phyloP scores from a whole-genome alignment of 2,888 invertebrate species.

The Atrina japonica region DNA sequence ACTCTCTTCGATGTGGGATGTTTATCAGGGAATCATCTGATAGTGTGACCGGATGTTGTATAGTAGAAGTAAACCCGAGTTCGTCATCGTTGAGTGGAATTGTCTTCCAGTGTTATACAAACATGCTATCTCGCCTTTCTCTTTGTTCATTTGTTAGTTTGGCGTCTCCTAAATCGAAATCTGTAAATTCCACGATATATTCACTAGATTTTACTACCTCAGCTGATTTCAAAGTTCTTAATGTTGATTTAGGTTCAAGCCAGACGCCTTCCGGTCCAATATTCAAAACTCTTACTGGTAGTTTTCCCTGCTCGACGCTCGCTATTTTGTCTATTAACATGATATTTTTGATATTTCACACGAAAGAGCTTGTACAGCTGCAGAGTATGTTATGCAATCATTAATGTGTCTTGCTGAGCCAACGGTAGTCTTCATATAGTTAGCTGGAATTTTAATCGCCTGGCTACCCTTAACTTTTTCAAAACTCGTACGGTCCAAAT shows the following conservation, averaged over 20 bases:
- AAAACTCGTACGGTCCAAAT: not conserved
- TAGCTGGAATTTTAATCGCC: constrained; percentile 12
- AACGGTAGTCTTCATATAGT: not conserved
- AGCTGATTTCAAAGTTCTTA: not conserved
- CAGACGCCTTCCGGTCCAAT: constrained; percentile 18
- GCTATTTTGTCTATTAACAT: not conserved
- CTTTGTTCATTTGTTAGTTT: too few relatives aligned
- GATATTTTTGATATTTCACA: constrained; percentile 13
- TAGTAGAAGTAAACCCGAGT: constrained; percentile 35
- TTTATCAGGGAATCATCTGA: constrained; percentile 32
- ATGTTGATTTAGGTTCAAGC: constrained; percentile 8
- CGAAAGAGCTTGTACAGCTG: constrained; percentile 3
- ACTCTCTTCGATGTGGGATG: constrained; percentile 42
- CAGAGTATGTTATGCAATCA: not conserved
- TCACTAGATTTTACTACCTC: constrained; percentile 6
- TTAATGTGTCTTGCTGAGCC: not conserved
- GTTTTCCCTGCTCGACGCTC: not conserved
- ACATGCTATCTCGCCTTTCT: not conserved
- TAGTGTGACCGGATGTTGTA: constrained; percentile 33
- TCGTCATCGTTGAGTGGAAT: constrained; percentile 23
- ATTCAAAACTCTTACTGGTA: not conserved
- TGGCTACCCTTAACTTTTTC: not conserved
- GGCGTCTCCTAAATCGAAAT: not conserved
- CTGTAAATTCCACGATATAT: constrained; percentile 11
- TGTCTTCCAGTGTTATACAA: constrained; percentile 13